Evolutionary conservation across 2,797 vertebrate species (phyloP).

Genomic region (Phalanger gymnotis): DNA sequence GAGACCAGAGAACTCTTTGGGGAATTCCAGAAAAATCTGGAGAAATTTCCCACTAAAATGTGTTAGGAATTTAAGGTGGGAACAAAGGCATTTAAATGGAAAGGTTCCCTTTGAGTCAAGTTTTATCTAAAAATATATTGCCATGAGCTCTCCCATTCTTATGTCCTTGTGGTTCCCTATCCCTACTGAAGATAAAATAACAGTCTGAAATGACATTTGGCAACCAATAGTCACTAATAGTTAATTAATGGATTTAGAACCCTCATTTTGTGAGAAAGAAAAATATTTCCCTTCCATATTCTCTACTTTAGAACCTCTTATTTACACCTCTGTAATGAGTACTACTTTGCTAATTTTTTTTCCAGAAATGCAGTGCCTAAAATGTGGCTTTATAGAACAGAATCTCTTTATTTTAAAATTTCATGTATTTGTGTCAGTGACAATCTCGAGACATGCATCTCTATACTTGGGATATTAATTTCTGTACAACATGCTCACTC

Average conservation of each 20-base stretch:
- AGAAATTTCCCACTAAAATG: constrained; percentile 2
- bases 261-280: background rate
- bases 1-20: background rate
- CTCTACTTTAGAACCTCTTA: background rate
- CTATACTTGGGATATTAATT: background rate
- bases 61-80: constrained; percentile 24
- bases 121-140: constrained; percentile 3
- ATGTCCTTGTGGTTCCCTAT: constrained; percentile 6
- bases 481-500: background rate
- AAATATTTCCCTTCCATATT: background rate
- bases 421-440: constrained; percentile 2
- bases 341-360: background rate
- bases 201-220: constrained; percentile 5
- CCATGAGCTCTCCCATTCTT: background rate
- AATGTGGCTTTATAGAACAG: background rate
- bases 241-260: background rate
- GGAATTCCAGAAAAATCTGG: constrained; percentile 16
- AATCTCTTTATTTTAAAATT: constrained; percentile 26
- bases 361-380: constrained; percentile 29
- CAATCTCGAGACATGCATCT: constrained; percentile 1
- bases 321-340: background rate
- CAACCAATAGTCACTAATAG: background rate
- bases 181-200: background rate
- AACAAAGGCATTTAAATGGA: constrained; percentile 1
- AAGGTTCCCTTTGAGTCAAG: background rate